Conservation (phyloP, 2,113 vertebrate genomes). For the Barnardius zonarius region DNA sequence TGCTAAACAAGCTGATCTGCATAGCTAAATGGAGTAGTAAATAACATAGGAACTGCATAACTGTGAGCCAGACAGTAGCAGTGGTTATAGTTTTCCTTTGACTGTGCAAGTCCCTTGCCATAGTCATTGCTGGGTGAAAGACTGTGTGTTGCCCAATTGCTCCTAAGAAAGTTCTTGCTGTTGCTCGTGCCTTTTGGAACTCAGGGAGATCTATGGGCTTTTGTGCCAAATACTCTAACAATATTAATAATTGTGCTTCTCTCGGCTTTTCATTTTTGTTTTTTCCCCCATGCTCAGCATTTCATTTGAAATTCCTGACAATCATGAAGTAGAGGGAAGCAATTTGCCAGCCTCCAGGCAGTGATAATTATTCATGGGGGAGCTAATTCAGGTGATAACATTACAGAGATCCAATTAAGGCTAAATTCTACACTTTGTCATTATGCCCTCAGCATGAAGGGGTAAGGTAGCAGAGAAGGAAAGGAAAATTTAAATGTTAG, state of each 20-base stretch:
- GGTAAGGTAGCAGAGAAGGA: neutral
- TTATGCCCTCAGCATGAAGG: slow-evolving; percentile 5
- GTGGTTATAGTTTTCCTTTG: neutral
- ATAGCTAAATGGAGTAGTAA: neutral
- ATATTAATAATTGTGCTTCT: neutral
- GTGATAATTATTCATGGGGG: slow-evolving; percentile 55
- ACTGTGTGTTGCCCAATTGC: neutral
- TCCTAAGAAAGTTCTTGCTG: neutral
- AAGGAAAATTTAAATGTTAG: neutral
- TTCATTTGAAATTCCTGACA: slow-evolving; percentile 36
- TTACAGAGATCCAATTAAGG: slow-evolving; percentile 66
- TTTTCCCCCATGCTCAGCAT: neutral
- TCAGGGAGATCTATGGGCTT: neutral
- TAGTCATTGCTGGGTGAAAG: neutral
- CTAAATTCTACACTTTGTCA: slow-evolving; percentile 49
- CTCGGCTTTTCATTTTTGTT: neutral
- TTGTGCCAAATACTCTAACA: neutral
- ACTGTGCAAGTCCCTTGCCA: neutral
- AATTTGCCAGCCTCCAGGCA: slow-evolving; percentile 59
- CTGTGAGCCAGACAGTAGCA: neutral
- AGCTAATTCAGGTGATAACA: slow-evolving; percentile 65
- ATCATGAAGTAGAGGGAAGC: slow-evolving; percentile 27
- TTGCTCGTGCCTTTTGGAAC: neutral
- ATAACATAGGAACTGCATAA: neutral
- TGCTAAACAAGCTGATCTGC: neutral